phyloP scores from a whole-genome alignment of 2,113 vertebrate species.

The Mixornis gularis region DNA sequence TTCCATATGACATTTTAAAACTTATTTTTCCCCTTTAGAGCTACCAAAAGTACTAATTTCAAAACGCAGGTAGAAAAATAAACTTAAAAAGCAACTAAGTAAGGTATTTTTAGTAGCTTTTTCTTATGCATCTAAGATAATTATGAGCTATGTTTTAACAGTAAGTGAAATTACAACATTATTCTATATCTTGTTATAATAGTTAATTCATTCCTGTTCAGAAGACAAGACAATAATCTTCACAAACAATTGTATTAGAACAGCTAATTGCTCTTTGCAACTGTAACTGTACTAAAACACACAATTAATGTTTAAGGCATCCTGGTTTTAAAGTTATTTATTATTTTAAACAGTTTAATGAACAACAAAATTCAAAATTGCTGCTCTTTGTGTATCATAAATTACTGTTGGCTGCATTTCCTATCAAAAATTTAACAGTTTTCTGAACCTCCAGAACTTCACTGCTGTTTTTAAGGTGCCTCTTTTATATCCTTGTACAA shows the following conservation, averaged over 20 bases:
- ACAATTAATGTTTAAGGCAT: conserved; percentile 11
- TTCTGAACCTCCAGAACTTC: not conserved
- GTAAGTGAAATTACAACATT: conserved; percentile 1
- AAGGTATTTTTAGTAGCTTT: not conserved
- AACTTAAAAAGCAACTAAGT: conserved; percentile 1
- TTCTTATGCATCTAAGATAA: not conserved
- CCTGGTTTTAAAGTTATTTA: conserved; percentile 9
- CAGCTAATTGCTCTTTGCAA: conserved; percentile 27
- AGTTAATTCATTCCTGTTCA: not conserved
- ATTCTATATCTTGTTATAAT: not conserved
- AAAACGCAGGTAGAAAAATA: not conserved
- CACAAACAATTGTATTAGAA: conserved; percentile 6
- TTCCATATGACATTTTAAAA: not conserved
- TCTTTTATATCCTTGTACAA: not conserved
- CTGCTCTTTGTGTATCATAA: not conserved
- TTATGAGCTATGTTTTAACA: conserved; percentile 10
- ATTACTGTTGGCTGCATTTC: conserved; percentile 1
- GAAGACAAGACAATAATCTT: conserved; percentile 15
- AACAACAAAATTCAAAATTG: not conserved
- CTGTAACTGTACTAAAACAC: not conserved
- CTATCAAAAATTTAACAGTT: not conserved
- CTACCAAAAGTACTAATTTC: not conserved
- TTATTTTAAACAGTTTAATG: conserved; percentile 24
- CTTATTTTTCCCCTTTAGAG: not conserved
- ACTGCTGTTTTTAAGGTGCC: not conserved